A percentile compares a stretch with the other conserved stretches of the same genome.
phyloP scores from a whole-genome alignment of 2,113 vertebrate genomes.

The Tupaia tana region DNA sequence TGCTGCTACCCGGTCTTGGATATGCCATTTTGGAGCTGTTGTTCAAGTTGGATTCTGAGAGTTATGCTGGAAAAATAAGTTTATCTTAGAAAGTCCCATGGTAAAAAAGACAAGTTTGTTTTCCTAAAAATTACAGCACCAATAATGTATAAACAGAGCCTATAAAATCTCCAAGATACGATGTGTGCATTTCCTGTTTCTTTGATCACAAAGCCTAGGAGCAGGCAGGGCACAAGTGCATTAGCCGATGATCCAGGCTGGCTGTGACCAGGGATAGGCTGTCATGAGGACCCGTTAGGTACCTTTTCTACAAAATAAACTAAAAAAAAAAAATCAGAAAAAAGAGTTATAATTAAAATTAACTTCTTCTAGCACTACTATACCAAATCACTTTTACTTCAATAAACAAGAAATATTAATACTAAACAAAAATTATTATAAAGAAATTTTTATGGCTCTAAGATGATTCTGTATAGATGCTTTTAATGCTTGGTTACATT shows the following conservation, averaged over 20 bases:
- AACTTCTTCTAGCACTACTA: neutral
- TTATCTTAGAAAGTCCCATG: slow-evolving; percentile 11
- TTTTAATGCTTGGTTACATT: neutral
- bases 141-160: slow-evolving; percentile 29
- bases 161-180: slow-evolving; percentile 20
- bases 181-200: neutral
- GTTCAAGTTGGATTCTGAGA: neutral
- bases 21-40: neutral
- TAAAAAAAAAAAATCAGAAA: no score
- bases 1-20: neutral
- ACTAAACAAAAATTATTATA: slow-evolving; percentile 44
- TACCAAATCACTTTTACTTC: neutral
- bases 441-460: neutral
- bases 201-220: neutral
- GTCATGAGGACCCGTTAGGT: no score
- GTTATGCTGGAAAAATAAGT: neutral
- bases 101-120: slow-evolving; percentile 47
- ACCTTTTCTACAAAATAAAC: no score
- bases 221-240: no score
- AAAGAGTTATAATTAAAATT: slow-evolving; percentile 34
- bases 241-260: no score
- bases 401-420: neutral
- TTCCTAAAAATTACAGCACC: slow-evolving; percentile 33
- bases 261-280: no score
- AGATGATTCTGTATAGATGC: slow-evolving; percentile 25